Conservation (phyloP, 2,797 vertebrate species). For the Apodemus agrarius region DNA sequence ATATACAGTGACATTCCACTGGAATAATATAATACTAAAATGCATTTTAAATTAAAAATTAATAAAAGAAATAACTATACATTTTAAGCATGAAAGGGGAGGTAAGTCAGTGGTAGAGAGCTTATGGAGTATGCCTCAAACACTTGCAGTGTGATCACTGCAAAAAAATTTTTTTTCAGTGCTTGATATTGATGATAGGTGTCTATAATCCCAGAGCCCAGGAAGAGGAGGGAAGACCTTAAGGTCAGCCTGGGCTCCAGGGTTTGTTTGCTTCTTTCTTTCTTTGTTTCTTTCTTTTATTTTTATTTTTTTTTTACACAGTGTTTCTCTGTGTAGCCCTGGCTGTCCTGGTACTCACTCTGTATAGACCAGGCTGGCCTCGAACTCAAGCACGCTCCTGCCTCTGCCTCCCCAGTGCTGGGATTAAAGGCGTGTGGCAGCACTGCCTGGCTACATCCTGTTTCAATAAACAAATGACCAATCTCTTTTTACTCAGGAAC, state of each 20-base stretch:
- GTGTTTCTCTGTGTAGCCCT: neutral
- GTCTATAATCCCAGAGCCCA: neutral
- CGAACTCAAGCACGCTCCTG: neutral
- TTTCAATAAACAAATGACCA: neutral
- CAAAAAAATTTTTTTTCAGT: neutral
- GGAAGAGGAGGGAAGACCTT: neutral
- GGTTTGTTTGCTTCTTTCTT: too few relatives aligned
- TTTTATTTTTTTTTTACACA: neutral
- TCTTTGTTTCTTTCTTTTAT: rapidly evolving
- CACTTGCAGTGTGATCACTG: neutral
- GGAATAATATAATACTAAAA: neutral
- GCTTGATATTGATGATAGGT: neutral
- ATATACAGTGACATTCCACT: neutral
- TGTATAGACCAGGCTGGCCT: neutral
- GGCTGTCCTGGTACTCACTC: neutral
- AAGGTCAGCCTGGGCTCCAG: neutral
- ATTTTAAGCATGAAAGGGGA: neutral
- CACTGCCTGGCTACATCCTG: neutral
- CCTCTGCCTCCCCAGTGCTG: neutral
- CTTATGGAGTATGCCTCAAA: neutral
- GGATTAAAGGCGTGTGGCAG: neutral
- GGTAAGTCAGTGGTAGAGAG: neutral
- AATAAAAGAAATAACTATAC: neutral
- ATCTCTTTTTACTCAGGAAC: neutral
- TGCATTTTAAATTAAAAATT: neutral